Evolutionary conservation across 92 coral and sea anemone genomes (phyloP), one percentile per base, ranked within the genome.

Genomic region (Blastomussa wellsi): DNA sequence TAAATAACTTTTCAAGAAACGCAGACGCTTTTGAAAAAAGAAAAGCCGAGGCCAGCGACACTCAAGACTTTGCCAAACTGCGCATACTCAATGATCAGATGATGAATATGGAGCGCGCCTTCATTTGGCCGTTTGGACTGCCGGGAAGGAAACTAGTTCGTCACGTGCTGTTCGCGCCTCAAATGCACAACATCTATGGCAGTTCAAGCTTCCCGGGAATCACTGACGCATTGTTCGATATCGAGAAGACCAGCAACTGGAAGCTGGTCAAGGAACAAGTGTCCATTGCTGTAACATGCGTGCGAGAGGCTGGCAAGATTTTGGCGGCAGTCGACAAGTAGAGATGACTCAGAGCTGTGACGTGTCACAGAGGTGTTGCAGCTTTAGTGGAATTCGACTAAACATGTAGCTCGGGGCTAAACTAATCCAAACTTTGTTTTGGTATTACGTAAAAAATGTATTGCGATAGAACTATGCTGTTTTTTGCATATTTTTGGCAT

Each of bases 151-250:
- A 82, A 52, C 82, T 82, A 31, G 60, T 83, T 49, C 94, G 96
- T 51, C 98, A 95, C 80, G 91, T 95, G 85, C 82, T 95, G 59
- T 95, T 95, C 38, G 98, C 95, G 20, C 95, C 96, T 5, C 77
- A 83, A 72, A 57, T 84, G 52, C 83, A 88, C 86, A 93, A 95
- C 72, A 72, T 77, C 32, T 95, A 93, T 52, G 92, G 95, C 9
- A 81, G 91, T 5, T 78, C 95, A 1, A 84, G 66, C 52, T 95
- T 93, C 69, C 97, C 98, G 15, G 95, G 94, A 42, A 88, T 95
- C 47, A 86, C 90, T 24, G 98, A 95, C 77, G 92, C 88, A 3
- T 81, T 95, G 76, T 90, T 86, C 33, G 88, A 87, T 64, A 66
- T 87, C 17, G 76, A 64, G 38, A 79, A 93, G 81, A 86, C 94